phyloP scores from a whole-genome alignment of 2,797 vertebrate genomes.

The Threskiornis aethiopicus region DNA sequence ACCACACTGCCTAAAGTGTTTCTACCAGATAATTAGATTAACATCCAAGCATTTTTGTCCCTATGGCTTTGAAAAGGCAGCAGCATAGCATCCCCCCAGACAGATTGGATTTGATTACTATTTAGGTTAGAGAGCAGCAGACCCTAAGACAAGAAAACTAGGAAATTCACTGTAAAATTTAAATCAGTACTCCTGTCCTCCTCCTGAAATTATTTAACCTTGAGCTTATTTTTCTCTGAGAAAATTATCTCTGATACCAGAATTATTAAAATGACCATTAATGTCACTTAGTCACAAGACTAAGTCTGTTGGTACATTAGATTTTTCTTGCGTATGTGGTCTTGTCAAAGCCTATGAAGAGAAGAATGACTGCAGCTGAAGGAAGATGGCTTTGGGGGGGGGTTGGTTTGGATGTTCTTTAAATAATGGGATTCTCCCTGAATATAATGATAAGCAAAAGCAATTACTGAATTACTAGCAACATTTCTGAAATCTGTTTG shows the following conservation, averaged over 20 bases:
- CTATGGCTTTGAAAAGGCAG: background rate
- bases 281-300: background rate
- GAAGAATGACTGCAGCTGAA: background rate
- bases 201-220: background rate
- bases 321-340: background rate
- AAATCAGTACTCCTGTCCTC: background rate
- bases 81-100: background rate
- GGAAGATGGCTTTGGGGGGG: background rate
- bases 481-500: background rate
- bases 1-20: constrained; percentile 22
- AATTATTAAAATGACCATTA: background rate
- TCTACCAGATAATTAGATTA: constrained; percentile 48
- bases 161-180: background rate
- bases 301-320: background rate
- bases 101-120: background rate
- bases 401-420: background rate
- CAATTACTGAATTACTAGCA: background rate
- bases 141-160: background rate
- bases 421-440: background rate
- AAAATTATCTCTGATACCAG: background rate
- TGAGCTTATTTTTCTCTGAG: background rate
- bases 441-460: background rate
- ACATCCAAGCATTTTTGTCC: background rate
- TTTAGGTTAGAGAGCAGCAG: constrained; percentile 35
- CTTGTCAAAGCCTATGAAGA: background rate